Conservation (phyloP, 1,140 invertebrate species). For the Tetramorium alpestre region DNA sequence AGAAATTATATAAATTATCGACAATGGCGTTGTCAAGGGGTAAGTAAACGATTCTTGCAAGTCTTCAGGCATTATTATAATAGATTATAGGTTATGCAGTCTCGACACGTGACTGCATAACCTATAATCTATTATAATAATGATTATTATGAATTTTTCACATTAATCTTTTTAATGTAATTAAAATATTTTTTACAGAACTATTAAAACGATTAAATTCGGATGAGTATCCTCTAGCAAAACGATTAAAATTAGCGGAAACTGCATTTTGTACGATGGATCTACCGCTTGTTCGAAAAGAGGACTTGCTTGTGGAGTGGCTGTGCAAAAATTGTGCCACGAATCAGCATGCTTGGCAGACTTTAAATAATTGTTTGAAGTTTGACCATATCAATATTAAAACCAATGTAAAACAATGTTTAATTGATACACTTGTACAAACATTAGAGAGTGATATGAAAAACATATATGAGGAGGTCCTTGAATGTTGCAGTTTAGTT, state of each 20-base stretch:
- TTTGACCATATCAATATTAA: constrained; percentile 64
- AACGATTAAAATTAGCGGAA: constrained; percentile 81
- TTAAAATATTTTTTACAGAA: constrained; percentile 59
- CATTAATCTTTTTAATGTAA: constrained; percentile 3
- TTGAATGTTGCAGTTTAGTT: constrained; percentile 67
- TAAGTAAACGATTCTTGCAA: constrained; percentile 45
- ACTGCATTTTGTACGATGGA: constrained; percentile 73
- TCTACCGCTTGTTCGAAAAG: constrained; percentile 71
- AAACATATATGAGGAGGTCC: constrained; percentile 10
- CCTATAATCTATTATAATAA: neutral
- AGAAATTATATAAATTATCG: neutral
- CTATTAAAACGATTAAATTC: constrained; percentile 65
- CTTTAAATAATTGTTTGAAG: constrained; percentile 71
- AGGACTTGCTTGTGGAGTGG: constrained; percentile 76
- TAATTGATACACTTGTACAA: constrained; percentile 65
- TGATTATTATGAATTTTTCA: neutral
- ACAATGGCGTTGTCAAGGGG: constrained; percentile 66
- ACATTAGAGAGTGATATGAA: constrained; percentile 59
- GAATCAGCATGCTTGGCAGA: constrained; percentile 63
- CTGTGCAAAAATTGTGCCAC: constrained; percentile 63
- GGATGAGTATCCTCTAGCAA: constrained; percentile 73
- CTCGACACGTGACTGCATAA: constrained; percentile 7
- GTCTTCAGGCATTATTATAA: neutral
- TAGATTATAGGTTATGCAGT: no score
- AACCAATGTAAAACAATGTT: constrained; percentile 62